Evolutionary conservation across 2,797 vertebrate genomes (phyloP).

Genomic region (Melanogrammus aeglefinus): DNA sequence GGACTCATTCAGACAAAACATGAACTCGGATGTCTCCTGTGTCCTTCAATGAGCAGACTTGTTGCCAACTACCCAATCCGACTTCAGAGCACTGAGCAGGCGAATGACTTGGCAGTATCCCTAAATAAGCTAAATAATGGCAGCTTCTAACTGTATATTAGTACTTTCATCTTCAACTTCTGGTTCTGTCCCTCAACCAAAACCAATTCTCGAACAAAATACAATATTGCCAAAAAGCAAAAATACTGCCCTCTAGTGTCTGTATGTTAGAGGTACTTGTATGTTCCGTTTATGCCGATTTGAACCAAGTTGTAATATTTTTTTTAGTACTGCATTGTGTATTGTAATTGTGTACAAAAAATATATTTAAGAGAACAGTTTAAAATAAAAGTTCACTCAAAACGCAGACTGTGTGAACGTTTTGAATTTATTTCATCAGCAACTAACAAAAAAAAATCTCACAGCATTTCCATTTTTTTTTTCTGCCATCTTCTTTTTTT

Average conservation of each 20-base stretch:
- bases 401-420: constrained; percentile 35
- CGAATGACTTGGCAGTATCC: constrained; percentile 40
- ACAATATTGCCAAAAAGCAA: constrained; percentile 71
- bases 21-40: constrained; percentile 30
- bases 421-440: constrained; percentile 11
- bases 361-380: constrained; percentile 71
- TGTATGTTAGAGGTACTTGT: constrained; percentile 46
- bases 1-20: constrained; percentile 19
- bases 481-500: constrained; percentile 65
- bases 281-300: constrained; percentile 44
- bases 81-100: constrained; percentile 29
- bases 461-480: constrained; percentile 74
- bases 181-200: constrained; percentile 35
- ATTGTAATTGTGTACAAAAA: constrained; percentile 71
- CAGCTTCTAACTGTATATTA: constrained; percentile 52
- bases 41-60: constrained; percentile 29
- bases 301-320: constrained; percentile 46
- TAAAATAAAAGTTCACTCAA: constrained; percentile 63
- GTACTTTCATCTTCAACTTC: constrained; percentile 43
- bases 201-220: constrained; percentile 37
- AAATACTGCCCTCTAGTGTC: constrained; percentile 72
- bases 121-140: constrained; percentile 63
- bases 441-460: constrained; percentile 14
- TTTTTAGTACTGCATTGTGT: constrained; percentile 66
- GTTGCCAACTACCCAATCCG: constrained; percentile 20